Base-by-base conservation (phyloP, 1,140 invertebrate species). In the Andrena cerasifolii region DNA sequence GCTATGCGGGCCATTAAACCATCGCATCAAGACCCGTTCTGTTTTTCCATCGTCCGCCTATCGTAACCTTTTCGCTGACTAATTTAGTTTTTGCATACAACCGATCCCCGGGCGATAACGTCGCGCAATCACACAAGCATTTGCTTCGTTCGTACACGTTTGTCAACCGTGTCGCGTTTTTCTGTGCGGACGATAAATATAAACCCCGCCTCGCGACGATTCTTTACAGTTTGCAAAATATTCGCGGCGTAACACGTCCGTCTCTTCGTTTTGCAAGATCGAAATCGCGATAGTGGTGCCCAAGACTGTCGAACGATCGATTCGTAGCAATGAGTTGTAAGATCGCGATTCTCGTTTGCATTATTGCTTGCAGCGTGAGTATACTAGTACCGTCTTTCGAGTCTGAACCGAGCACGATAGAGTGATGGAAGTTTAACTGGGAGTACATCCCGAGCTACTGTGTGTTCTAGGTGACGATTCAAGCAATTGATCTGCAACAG, bases 61-160 rank as follows among this genome's bases (percentile, higher is more conserved):
- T n/a, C n/a, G n/a, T n/a, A n/a, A n/a, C n/a, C n/a, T 65, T 68
- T 68, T 68, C 33, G 65, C 65, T 68, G 65, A 68, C 31, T 16
- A 26, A 53, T 36, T 40, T 12, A 10, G 0, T 68, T 68, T 68
- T 7, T 0, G 21, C 10, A 24, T 7, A 7, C 4, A 40, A 40
- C 36, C 3, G 36, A 16, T 14, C 4, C 47, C n/a, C 4, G 10
- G 10, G 36, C 3, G 10, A 40, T 40, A 40, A 40, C 36, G 10
- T 40, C 36, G 1, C n/a, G 0, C 24, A 59, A 51, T n/a, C 31
- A 14, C 21, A 21, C 43, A 18, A 6, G 26, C 4, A 70, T 63
- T 63, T 73, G 16, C 0, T 51, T 49, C 28, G 45, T 51, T n/a
- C 3, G 45, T n/a, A 40, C 0, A 21, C 10, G 70, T 51, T 62